Base-by-base conservation (phyloP, 2,888 invertebrate species). In the Villa cingulata region DNA sequence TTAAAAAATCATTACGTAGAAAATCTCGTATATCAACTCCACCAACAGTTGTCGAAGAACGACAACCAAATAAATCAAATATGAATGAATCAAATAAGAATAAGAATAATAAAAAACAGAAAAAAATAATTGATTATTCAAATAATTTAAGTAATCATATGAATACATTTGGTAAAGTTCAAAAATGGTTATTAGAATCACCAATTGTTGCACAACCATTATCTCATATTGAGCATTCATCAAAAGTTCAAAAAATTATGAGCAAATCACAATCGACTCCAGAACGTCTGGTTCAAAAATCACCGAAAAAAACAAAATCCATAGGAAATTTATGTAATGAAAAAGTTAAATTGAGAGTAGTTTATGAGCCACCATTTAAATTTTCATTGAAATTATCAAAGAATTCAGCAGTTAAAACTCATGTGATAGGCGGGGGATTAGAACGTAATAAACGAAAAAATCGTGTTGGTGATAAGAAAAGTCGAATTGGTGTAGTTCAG, bases 201-300 rank as follows among this genome's bases (percentile, higher is more conserved):
- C 83, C 82, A 1, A 68, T 68, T 51, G 70, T 68, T 3, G 62
- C 68, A 1, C 67, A 67, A 49, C 66, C 67, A 0, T 51, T 67
- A 3, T 64, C 68, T 12, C 68, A 67, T 45, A 65, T 68, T 18
- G 69, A 70, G 51, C 70, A 70, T 48, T 62, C 65, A 34, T 66
- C 69, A 1, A 64, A 66, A 46, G 61, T 66, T 17, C 60, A 62
- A n/a, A 68, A 66, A 36, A 65, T 68, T 4, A 73, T 87, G 59
- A 82, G 85, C 10, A 88, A 88, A 65, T 87, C 87, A 32, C 87
- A 88, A 63, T 88, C 87, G 2, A 87, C 86, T 2, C 87, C 88
- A 0, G 78, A 83, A 3, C 81, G 82, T 19, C 72, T 86, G 41
- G 77, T 78, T 2, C 73, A 74, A 51, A 76, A 78, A 55, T 74